Conservation (phyloP, 2,797 vertebrate genomes). For the Gephyroberyx darwinii region DNA sequence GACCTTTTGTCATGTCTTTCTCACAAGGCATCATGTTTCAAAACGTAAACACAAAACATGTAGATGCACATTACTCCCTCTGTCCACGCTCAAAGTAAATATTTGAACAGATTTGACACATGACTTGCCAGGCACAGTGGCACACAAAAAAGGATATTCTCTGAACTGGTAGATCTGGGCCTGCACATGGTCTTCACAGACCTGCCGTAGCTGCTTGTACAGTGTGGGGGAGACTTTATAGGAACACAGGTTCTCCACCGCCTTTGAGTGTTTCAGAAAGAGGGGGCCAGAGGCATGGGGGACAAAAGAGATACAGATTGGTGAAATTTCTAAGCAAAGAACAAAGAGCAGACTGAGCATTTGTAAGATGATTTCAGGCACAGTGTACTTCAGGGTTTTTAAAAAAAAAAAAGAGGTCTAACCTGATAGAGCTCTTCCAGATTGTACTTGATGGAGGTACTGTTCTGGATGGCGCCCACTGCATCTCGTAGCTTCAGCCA, state of each 20-base stretch:
- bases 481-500: conserved; percentile 98
- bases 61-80: background rate
- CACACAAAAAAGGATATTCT: conserved; percentile 94
- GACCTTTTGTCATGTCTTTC: background rate
- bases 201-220: conserved; percentile 96
- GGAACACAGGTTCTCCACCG: conserved; percentile 98
- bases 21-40: background rate
- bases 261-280: conserved; percentile 78
- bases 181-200: conserved; percentile 98
- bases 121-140: background rate
- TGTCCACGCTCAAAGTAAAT: background rate
- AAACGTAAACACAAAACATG: background rate
- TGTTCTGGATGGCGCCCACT: conserved; percentile 97
- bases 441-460: conserved; percentile 98
- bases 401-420: conserved; percentile 3
- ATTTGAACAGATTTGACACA: conserved; percentile 1
- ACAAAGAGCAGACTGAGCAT: background rate
- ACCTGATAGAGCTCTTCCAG: conserved; percentile 98
- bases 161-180: conserved; percentile 97
- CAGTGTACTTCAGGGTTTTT: too few relatives aligned
- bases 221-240: conserved; percentile 99
- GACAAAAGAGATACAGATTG: background rate
- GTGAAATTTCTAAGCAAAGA: background rate
- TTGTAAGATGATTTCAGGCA: background rate
- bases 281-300: background rate